Percentiles rank a stretch among this genome's conserved stretches.
phyloP scores from a whole-genome alignment of 2,113 vertebrate species.

The Rhinoptilus africanus region DNA sequence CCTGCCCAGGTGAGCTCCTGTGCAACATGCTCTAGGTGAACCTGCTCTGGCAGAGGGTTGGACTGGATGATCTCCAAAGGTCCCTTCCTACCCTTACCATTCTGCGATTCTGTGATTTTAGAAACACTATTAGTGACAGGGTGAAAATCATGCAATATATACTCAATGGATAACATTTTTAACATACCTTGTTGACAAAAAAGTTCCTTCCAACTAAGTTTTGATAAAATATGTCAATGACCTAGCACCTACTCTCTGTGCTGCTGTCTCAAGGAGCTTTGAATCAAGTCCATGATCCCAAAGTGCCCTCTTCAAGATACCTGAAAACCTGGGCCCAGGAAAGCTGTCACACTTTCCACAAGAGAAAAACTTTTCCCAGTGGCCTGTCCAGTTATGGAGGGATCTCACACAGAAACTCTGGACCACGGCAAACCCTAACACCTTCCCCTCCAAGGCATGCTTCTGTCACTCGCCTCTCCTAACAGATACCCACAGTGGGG shows the following conservation, averaged over 20 bases:
- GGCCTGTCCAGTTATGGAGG: not conserved
- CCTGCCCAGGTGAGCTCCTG: too few species aligned
- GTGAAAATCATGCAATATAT: not conserved
- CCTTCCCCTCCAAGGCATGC: rapidly evolving
- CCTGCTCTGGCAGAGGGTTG: too few species aligned
- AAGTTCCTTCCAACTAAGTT: not conserved
- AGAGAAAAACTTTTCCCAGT: not conserved
- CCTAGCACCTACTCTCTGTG: not conserved
- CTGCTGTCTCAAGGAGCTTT: not conserved
- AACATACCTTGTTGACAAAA: not conserved
- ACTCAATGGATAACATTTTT: not conserved
- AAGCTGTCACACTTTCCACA: not conserved
- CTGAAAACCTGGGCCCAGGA: not conserved
- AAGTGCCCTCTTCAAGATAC: not conserved
- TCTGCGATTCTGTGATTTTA: not conserved
- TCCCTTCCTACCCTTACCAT: too few species aligned
- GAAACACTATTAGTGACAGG: not conserved
- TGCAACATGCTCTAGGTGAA: too few species aligned
- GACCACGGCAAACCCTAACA: not conserved
- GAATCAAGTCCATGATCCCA: not conserved
- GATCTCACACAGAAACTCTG: not conserved
- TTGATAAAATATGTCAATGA: not conserved
- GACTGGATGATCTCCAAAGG: too few species aligned
- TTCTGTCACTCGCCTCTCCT: not conserved
- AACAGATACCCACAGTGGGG: not conserved